Conservation (phyloP, 1,140 invertebrate genomes). For the Oryzaephilus surinamensis region DNA sequence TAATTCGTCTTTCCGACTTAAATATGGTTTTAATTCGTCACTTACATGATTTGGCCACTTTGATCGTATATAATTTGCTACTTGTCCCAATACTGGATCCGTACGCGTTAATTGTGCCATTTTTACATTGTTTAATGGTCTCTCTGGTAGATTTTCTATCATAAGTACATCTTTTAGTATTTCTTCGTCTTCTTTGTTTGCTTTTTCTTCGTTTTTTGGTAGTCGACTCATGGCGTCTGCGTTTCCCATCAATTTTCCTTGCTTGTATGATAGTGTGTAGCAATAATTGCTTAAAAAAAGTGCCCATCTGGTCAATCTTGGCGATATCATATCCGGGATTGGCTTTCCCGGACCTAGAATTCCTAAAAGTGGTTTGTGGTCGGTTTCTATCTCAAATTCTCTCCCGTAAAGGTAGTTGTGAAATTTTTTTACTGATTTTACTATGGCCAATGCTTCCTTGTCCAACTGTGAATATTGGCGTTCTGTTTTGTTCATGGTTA, state of each 20-base stretch:
- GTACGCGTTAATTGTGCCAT: too few relatives aligned
- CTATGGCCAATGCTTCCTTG: too few relatives aligned
- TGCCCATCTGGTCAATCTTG: constrained; percentile 30
- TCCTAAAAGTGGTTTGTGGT: constrained; percentile 39
- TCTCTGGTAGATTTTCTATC: too few relatives aligned
- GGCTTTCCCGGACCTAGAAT: constrained; percentile 34
- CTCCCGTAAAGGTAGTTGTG: constrained; percentile 41
- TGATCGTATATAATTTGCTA: too few relatives aligned
- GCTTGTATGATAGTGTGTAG: constrained; percentile 25
- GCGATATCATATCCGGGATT: constrained; percentile 25
- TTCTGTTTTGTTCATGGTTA: constrained; percentile 36
- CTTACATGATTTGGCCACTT: too few relatives aligned
- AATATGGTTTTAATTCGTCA: too few relatives aligned
- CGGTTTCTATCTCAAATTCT: constrained; percentile 39
- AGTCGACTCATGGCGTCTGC: constrained; percentile 28
- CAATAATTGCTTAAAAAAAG: constrained; percentile 28
- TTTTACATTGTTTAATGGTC: too few relatives aligned
- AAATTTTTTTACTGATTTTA: constrained; percentile 43
- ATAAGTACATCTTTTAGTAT: too few relatives aligned
- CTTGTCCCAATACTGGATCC: too few relatives aligned
- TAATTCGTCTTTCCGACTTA: too few relatives aligned
- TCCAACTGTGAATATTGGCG: constrained; percentile 42
- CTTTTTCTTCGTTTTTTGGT: too few relatives aligned
- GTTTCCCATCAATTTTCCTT: constrained; percentile 8
- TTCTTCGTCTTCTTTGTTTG: too few relatives aligned